Conservation (phyloP, 2,888 invertebrate species). For the Xanthorhoe designata region DNA sequence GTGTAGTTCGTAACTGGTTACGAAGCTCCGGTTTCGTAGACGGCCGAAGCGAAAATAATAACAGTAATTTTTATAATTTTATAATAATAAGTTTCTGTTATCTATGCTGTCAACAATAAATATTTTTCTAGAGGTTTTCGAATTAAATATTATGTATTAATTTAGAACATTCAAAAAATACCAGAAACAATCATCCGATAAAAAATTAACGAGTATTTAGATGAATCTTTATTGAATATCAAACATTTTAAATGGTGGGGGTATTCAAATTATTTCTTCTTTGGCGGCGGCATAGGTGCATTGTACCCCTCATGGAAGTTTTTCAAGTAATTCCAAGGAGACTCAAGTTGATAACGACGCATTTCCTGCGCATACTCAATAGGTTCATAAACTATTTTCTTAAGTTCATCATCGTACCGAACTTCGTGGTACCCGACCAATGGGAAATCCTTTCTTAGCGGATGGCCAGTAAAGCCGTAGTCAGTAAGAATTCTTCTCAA, state of each 20-base stretch:
- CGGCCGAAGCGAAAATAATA: too few relatives aligned
- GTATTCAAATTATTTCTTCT: constrained; percentile 24
- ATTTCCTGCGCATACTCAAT: constrained; percentile 73
- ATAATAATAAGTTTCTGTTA: too few relatives aligned
- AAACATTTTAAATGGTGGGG: neutral
- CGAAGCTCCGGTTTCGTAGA: too few relatives aligned
- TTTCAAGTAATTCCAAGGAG: constrained; percentile 73
- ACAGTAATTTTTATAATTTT: too few relatives aligned
- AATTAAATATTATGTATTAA: too few relatives aligned
- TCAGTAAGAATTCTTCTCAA: constrained; percentile 75
- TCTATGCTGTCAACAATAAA: too few relatives aligned
- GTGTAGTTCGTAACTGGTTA: too few relatives aligned
- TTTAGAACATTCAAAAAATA: too few relatives aligned
- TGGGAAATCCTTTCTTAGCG: constrained; percentile 77
- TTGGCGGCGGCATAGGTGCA: constrained; percentile 47
- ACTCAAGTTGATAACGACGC: constrained; percentile 62
- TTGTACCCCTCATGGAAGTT: constrained; percentile 72
- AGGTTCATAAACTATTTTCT: constrained; percentile 77
- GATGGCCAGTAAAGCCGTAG: constrained; percentile 78
- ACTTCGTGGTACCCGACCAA: constrained; percentile 74
- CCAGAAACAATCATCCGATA: too few relatives aligned
- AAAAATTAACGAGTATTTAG: neutral
- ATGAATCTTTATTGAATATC: constrained; percentile 12
- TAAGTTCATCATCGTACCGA: constrained; percentile 76
- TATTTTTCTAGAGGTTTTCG: too few relatives aligned